Evolutionary conservation across 2,888 invertebrate genomes (phyloP), one percentile per base, ranked within the genome.

Genomic region (Apomyelois bistriatella): DNA sequence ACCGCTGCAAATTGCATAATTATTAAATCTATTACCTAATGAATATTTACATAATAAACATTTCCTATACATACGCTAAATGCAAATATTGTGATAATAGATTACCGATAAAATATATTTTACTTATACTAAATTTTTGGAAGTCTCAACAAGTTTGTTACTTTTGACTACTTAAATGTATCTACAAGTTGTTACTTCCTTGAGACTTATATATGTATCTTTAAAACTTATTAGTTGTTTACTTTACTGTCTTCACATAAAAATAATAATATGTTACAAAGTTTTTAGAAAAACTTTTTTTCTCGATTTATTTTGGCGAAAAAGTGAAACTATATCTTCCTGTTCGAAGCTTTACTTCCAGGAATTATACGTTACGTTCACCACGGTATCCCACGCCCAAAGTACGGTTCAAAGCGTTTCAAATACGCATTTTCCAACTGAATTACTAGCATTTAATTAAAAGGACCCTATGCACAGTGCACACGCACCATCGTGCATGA

Each of bases 371-470:
- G 13, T 30, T 10, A 7, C 30, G 30, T 3, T 36, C 7, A 42
- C 42, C n/a, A 17, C 17, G 17, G 17, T n/a, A 43, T 46, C 15
- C 46, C 46, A 32, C 46, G 46, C 46, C 46, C 32, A 43, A 43
- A 30, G 13, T 30, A 30, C 13, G 30, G 43, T 43, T 43, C 43
- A 43, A 13, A 43, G 43, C 12, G 43, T 30, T 43, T 43, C 30
- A 13, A 22, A 13, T 43, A 43, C 43, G 43, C 30, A 13, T 46
- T 46, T 46, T 46, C 46, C 46, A 35, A 46, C 32, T 46, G 32
- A 46, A 46, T 46, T 46, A 46, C 46, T 46, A 35, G 35, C 32
- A 32, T 46, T 46, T 32, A 46, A 46, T 16, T 35, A 10, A 35
- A 16, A 43, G 46, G 46, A 32, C 32, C 46, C 46, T 46, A 46